Evolutionary conservation across 2,888 invertebrate genomes (phyloP), one percentile per base, ranked within the genome.

Genomic region (Tetropium fuscum): DNA sequence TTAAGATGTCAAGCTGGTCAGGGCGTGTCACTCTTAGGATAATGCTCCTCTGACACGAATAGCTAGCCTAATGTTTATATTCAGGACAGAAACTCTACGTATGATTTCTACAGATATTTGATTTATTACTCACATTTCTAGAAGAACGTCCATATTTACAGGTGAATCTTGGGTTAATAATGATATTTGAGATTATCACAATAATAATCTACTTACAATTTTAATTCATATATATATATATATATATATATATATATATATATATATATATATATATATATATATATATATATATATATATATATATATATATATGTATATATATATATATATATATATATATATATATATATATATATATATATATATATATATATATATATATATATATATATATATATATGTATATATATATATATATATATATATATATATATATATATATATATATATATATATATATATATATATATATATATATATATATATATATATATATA

Each of bases 1-100:
- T 49, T 57, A 57, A 53, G 53, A 53, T 53, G 44, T 57, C 49
- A 43, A 25, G 40, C 47, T 27, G 15, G 56, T 18, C 25, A 20
- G 48, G 56, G 56, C 48, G 34, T n/a, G 10, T 16, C 41, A n/a
- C n/a, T n/a, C n/a, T n/a, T n/a, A n/a, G n/a, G n/a, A n/a, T n/a
- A n/a, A n/a, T n/a, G n/a, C n/a, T n/a, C n/a, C n/a, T n/a, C n/a
- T n/a, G n/a, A n/a, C n/a, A n/a, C n/a, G n/a, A n/a, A n/a, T n/a
- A n/a, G n/a, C n/a, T n/a, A n/a, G n/a, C n/a, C n/a, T n/a, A n/a
- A n/a, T n/a, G n/a, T n/a, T n/a, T n/a, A n/a, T n/a, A n/a, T n/a
- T n/a, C n/a, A n/a, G n/a, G n/a, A n/a, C n/a, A n/a, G n/a, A n/a
- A n/a, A n/a, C n/a, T n/a, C n/a, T n/a, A n/a, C n/a, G n/a, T n/a